phyloP scores from a whole-genome alignment of 2,797 vertebrate genomes.

The Vespertilio murinus region DNA sequence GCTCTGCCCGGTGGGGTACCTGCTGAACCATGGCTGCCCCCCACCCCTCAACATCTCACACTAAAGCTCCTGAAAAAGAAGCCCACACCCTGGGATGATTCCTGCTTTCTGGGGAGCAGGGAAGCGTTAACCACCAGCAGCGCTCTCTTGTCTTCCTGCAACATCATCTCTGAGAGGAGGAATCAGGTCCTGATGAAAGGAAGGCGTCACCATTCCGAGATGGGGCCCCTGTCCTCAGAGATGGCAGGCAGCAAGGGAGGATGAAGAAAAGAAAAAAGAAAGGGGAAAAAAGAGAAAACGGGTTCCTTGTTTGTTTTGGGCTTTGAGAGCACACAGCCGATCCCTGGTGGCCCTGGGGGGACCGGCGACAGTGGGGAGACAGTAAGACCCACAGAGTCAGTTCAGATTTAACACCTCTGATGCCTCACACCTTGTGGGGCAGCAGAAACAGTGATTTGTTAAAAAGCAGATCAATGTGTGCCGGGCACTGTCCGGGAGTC shows the following conservation, averaged over 20 bases:
- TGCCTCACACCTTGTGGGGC: constrained; percentile 47
- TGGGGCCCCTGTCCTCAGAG: constrained; percentile 55
- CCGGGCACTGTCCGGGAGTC: too few species aligned
- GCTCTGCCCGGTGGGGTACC: constrained; percentile 35
- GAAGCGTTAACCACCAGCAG: constrained; percentile 70
- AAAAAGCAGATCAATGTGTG: constrained; percentile 28
- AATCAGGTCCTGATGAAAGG: constrained; percentile 69
- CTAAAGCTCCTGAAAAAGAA: constrained; percentile 75
- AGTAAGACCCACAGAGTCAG: constrained; percentile 57
- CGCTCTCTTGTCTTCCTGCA: constrained; percentile 64
- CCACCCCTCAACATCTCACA: constrained; percentile 25
- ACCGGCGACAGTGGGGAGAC: not conserved
- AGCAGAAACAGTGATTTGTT: constrained; percentile 61
- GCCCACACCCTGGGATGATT: constrained; percentile 47
- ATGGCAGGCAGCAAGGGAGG: constrained; percentile 31
- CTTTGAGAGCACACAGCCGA: constrained; percentile 52
- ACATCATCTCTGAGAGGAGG: constrained; percentile 61
- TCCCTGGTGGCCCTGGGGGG: constrained; percentile 56
- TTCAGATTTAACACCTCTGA: constrained; percentile 43
- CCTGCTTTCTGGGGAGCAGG: constrained; percentile 73
- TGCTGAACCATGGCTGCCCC: constrained; percentile 54
- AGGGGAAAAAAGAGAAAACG: not conserved
- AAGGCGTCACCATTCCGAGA: constrained; percentile 46
- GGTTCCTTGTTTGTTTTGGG: constrained; percentile 54
- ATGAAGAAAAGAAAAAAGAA: not conserved